Evolutionary conservation across 1,140 invertebrate species (phyloP), one percentile per base, ranked within the genome.

Genomic region (Oreohelix idahoensis): DNA sequence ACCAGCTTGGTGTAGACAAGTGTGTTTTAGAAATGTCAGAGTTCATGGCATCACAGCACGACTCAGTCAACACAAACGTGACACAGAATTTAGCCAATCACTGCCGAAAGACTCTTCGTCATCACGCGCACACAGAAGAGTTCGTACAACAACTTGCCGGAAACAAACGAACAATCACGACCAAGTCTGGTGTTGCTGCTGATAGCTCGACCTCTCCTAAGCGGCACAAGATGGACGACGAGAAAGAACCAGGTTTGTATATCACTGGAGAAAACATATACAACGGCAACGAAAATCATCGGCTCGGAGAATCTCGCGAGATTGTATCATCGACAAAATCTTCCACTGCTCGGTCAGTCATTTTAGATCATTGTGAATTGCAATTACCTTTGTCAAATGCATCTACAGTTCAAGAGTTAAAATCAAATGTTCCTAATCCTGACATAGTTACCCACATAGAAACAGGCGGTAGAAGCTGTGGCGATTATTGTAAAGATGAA

Each of bases 161-260:
- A 29, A 29, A 35, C 4, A 66, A 66, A 66, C n/a, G 63, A 32
- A 35, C 63, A 66, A 35, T 29, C 5, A 32, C 2, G 1, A 8
- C 63, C 0, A 66, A 8, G n/a, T 13, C 17, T 4, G 63, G 32
- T 4, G 17, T 11, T 11, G 1, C 32, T 8, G 63, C 63, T 29
- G 63, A 66, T n/a, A 66, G 63, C 32, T 66, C 63, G 1, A 66
- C 63, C 11, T 66, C 63, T 66, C 63, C 63, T 32, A 66, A 66
- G 17, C n/a, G n/a, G 5, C 11, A 66, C 63, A 66, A 35, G 17
- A 29, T 66, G 11, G 63, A 66, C 32, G n/a, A 66, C 8, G 17
- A 66, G 1, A 10, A 58, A 13, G 13, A 58, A n/a, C 53, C 2
- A 58, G 2, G 13, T 32, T 66, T 1, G 17, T 66, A 17, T 66